Evolutionary conservation across 2,888 invertebrate genomes (phyloP), one percentile per base, ranked within the genome.

Genomic region (Miltochrista miniata): DNA sequence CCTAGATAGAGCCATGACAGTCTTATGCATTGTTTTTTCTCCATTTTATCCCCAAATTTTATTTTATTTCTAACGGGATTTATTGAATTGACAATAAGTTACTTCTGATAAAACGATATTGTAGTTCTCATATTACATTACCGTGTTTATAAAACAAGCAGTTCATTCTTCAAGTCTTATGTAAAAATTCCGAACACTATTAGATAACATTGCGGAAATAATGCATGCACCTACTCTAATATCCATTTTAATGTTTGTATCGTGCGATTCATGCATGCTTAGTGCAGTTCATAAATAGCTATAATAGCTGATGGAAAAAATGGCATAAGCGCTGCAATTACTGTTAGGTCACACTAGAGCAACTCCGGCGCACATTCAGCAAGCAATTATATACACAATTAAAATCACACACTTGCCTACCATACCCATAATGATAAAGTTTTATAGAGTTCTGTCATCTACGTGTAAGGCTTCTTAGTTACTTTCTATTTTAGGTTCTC

Each of bases 271-370:
- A 51, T 68, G 64, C 69, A 69, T 76, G 76, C 63, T 72, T 68
- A 72, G 55, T 72, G 73, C 69, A 73, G 72, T 74, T 75, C 74
- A 72, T 81, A 82, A 83, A 82, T 60, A 82, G 60, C 66, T 68
- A 72, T 83, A 83, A 80, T 83, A 73, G 76, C 51, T 56, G 57
- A 58, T 60, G 68, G 68, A 79, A 83, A 83, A 83, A 77, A 70
- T 70, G 65, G 69, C 69, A 62, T 70, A 79, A 81, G 63, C 72
- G 68, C 56, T 59, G 67, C 72, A 76, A 81, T 80, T 81, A 81
- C 79, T 66, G 73, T 70, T 73, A 76, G 71, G 79, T 82, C 76
- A 83, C 83, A 82, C 74, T 75, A 78, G 72, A 79, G 61, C 73
- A 75, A 74, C 66, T 77, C 64, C 61, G 48, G 68, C 66, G 67